These are phyloP conservation scores for Spilarctia lutea DNA, from an alignment of 2,888 invertebrate genomes.

Conservation along the genomic window DNA sequence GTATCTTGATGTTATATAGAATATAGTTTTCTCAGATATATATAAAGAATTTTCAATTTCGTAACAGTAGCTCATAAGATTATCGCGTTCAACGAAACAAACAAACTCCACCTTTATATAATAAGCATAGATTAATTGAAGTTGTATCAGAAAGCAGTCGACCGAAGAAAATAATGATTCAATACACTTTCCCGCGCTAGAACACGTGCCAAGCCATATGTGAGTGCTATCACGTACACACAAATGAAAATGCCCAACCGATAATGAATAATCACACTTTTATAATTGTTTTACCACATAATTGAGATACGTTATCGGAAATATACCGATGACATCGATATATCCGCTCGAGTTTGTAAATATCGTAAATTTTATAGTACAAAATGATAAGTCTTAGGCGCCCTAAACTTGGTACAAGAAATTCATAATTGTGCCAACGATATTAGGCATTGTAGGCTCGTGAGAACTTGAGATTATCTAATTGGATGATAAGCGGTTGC, in stretches of 20 bases:
- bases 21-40: no score
- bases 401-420: background rate
- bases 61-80: background rate
- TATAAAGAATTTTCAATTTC: no score
- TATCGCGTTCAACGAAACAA: background rate
- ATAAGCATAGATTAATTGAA: background rate
- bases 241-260: constrained; percentile 28
- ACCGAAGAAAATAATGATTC: background rate
- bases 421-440: background rate
- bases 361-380: constrained; percentile 7
- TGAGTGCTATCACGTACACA: constrained; percentile 45
- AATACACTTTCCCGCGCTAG: constrained; percentile 5
- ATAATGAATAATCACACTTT: constrained; percentile 37
- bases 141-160: background rate
- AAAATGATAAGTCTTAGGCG: constrained; percentile 2
- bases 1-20: no score
- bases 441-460: background rate
- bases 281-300: constrained; percentile 47
- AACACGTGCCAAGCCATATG: constrained; percentile 33
- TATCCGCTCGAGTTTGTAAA: constrained; percentile 4
- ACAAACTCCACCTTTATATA: background rate
- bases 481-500: background rate
- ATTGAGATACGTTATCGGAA: constrained; percentile 38
- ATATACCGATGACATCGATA: constrained; percentile 25
- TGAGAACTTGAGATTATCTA: background rate